Evolutionary conservation across 2,888 invertebrate species (phyloP), one percentile per base, ranked within the genome.

Genomic region (Pachycephus smyrnensis): DNA sequence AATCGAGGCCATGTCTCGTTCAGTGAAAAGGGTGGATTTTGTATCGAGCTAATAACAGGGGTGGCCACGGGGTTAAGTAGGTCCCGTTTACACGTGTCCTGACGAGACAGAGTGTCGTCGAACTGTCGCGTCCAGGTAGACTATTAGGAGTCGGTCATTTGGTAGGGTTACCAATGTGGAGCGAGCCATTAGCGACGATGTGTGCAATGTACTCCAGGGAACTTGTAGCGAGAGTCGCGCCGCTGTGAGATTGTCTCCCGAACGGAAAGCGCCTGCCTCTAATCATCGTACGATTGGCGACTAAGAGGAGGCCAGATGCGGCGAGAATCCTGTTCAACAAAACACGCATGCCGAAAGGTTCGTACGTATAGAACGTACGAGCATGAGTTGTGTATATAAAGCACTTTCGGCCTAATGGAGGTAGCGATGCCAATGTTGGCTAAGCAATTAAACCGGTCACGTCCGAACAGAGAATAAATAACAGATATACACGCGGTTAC

Each of bases 391-490:
- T 79, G 79, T 79, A 79, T 79, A 76, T 79, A 79, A 79, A 79
- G 79, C 79, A 79, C 79, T 79, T 76, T 80, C 82, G 79, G 83
- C 81, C 86, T 86, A 86, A 86, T 86, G 86, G 86, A 86, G 82
- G 86, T 86, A 83, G 83, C 86, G 83, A 74, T 82, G 83, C 85
- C 83, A 84, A 87, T 86, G 86, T 86, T 86, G 85, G 86, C 86
- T 83, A 85, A 86, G 86, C 86, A 86, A 86, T 86, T 87, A 86
- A 87, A 85, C 83, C 82, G 78, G 85, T 83, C 79, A 79, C 81
- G 82, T 81, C 82, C 83, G 86, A 86, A 86, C 86, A 84, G 84
- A 86, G 85, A 82, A 86, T 86, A 86, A 86, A 86, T 86, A 86
- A 86, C 85, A 82, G 85, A 86, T 86, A 86, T 86, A 86, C 78